phyloP scores from a whole-genome alignment of 2,113 vertebrate genomes.

The Ciconia stormi region DNA sequence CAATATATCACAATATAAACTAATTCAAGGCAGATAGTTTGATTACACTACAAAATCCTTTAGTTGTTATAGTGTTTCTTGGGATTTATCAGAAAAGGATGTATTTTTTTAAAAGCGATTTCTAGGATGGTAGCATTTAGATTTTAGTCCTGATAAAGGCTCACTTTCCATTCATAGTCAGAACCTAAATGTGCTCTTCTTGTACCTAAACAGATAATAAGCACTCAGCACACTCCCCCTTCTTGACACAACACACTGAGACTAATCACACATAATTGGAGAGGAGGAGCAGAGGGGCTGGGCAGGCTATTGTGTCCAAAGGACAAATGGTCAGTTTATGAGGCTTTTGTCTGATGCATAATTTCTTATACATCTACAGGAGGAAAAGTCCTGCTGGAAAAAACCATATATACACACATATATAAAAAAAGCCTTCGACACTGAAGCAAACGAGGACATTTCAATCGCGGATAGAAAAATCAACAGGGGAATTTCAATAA shows the following conservation, averaged over 20 bases:
- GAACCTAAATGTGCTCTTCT: conserved; percentile 85
- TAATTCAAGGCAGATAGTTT: conserved; percentile 37
- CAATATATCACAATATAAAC: conserved; percentile 1
- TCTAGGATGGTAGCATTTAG: conserved; percentile 71
- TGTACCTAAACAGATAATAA: conserved; percentile 90
- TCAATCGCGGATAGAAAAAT: conserved; percentile 9
- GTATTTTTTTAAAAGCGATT: conserved; percentile 47
- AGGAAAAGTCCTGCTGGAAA: conserved; percentile 65
- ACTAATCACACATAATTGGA: conserved; percentile 99
- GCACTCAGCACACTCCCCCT: conserved; percentile 89
- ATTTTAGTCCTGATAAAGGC: conserved; percentile 80
- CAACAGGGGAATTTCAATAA: background rate
- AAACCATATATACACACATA: background rate
- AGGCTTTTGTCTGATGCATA: conserved; percentile 94
- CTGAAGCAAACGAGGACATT: conserved; percentile 12
- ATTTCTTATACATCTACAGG: conserved; percentile 78
- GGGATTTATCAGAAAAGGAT: conserved; percentile 48
- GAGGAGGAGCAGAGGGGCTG: conserved; percentile 96
- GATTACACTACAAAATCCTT: conserved; percentile 8
- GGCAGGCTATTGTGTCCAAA: conserved; percentile 97
- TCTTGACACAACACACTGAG: conserved; percentile 99
- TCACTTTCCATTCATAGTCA: conserved; percentile 84
- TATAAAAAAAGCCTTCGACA: background rate
- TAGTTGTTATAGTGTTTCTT: conserved; percentile 4
- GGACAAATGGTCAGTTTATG: conserved; percentile 99